Evolutionary conservation across 2,888 invertebrate species (phyloP).

Genomic region (Pristionchus arcanus): DNA sequence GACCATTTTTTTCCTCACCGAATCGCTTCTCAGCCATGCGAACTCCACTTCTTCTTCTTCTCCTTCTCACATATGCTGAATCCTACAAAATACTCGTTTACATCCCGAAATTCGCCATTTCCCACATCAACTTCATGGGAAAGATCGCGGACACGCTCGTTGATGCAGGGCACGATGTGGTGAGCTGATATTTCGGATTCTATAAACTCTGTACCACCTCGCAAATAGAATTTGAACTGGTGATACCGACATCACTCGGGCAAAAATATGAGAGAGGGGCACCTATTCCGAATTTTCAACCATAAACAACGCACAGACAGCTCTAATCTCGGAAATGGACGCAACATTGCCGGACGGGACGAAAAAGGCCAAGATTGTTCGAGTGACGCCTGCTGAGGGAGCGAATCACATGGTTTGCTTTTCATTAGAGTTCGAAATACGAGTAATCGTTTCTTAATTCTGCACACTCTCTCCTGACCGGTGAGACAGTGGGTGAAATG

Average conservation of each 20-base stretch:
- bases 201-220: too few relatives aligned
- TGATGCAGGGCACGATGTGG: slow-evolving; percentile 65
- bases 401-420: slow-evolving; percentile 45
- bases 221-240: too few relatives aligned
- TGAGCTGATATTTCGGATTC: slow-evolving; percentile 46
- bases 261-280: too few relatives aligned
- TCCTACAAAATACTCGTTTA: slow-evolving; percentile 61
- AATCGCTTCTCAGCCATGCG: too few relatives aligned
- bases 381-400: background rate
- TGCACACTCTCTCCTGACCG: too few relatives aligned
- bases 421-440: too few relatives aligned
- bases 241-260: too few relatives aligned
- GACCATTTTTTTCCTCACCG: too few relatives aligned
- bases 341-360: background rate
- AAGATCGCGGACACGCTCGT: slow-evolving; percentile 60
- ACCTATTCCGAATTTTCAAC: too few relatives aligned
- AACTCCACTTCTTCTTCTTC: background rate
- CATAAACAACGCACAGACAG: too few relatives aligned
- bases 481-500: too few relatives aligned
- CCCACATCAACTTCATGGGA: slow-evolving; percentile 63
- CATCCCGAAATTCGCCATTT: slow-evolving; percentile 60
- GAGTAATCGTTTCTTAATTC: too few relatives aligned
- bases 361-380: background rate
- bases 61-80: background rate
- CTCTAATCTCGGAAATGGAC: slow-evolving; percentile 48